A percentile compares a stretch with the other conserved stretches of the same genome.
Conservation (phyloP, 2,113 vertebrate species). For the Bagarius yarrelli region DNA sequence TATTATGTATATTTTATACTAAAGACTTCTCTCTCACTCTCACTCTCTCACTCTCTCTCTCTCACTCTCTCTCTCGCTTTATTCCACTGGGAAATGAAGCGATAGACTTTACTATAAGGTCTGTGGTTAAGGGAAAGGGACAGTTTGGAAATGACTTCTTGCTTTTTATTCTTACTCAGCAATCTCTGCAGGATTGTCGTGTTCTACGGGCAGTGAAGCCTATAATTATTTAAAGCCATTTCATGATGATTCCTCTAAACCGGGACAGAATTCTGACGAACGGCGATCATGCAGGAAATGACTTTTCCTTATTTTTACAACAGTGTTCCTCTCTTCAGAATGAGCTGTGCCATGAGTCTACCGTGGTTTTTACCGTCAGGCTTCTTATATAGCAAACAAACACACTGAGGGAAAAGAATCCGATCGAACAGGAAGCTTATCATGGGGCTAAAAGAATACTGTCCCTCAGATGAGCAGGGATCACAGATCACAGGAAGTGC, state of each 20-base stretch:
- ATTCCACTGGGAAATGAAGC: neutral
- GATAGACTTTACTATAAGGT: neutral
- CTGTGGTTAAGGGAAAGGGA: neutral
- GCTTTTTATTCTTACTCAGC: neutral
- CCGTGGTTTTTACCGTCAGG: neutral
- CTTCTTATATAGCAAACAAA: neutral
- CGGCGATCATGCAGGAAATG: neutral
- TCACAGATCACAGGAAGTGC: slow-evolving; percentile 44
- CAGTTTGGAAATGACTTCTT: neutral
- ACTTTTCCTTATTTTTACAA: slow-evolving; percentile 9
- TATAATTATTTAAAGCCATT: slow-evolving; percentile 21
- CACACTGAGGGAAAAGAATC: neutral
- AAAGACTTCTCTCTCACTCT: too few species aligned
- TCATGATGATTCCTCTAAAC: slow-evolving; percentile 20
- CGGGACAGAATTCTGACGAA: neutral
- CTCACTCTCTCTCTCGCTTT: too few species aligned
- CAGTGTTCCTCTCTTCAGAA: neutral
- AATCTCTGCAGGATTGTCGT: slow-evolving; percentile 8
- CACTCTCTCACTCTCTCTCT: too few species aligned
- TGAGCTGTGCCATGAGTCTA: neutral
- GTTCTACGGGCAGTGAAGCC: slow-evolving; percentile 19
- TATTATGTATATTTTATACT: too few species aligned
- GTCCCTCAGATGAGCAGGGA: neutral
- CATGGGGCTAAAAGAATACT: neutral
- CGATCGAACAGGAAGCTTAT: neutral